Evolutionary conservation across 2,797 vertebrate species (phyloP).

Genomic region (Gastrophryne carolinensis): DNA sequence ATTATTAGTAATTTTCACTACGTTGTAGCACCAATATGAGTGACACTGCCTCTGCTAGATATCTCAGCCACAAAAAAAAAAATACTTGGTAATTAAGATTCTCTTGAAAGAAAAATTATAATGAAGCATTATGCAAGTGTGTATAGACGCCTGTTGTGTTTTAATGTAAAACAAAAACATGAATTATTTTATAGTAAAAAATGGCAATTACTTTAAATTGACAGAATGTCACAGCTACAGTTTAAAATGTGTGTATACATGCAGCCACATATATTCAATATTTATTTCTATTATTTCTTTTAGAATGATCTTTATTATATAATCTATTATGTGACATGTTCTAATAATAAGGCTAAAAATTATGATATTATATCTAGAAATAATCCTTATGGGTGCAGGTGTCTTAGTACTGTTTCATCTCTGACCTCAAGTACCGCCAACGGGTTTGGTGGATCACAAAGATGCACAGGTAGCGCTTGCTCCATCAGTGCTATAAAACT

Average conservation of each 20-base stretch:
- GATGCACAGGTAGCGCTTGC: too few species aligned
- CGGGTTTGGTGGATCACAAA: too few species aligned
- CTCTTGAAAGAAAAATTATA: neutral
- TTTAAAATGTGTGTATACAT: neutral
- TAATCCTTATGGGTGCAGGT: too few species aligned
- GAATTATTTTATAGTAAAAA: constrained; percentile 44
- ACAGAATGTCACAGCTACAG: constrained; percentile 55
- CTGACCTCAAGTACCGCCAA: too few species aligned
- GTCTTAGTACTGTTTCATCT: too few species aligned
- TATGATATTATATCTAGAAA: too few species aligned
- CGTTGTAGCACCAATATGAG: constrained; percentile 8
- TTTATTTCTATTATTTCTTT: neutral
- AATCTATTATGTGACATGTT: too few species aligned
- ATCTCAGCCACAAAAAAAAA: neutral
- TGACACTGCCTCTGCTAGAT: constrained; percentile 15
- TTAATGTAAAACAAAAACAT: neutral
- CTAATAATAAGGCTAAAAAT: too few species aligned
- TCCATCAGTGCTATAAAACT: too few species aligned
- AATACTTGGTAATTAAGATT: constrained; percentile 1
- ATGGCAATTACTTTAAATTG: neutral
- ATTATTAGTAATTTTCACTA: constrained; percentile 39
- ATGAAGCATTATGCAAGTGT: constrained; percentile 59
- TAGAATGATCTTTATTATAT: neutral
- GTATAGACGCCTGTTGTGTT: neutral
- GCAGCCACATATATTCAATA: neutral